Evolutionary conservation across 2,888 invertebrate genomes (phyloP), one percentile per base, ranked within the genome.

Genomic region (Hermaeophaga mercurialis): DNA sequence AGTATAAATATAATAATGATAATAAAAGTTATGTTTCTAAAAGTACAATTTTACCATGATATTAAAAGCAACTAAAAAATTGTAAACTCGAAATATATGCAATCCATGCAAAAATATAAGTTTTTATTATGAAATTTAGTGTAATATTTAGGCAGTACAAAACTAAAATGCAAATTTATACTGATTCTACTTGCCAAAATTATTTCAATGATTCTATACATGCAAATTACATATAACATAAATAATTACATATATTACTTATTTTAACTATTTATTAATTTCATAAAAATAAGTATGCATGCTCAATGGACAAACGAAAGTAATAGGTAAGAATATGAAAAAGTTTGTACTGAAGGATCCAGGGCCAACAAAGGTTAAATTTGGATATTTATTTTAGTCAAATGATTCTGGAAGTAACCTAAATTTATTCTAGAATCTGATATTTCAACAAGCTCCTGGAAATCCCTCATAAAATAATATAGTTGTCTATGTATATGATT

Each of bases 71-170:
- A 15, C 38, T 49, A 38, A 19, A 33, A 22, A 14, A 33, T 28
- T 39, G 28, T 18, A 28, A 55, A 45, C 56, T 61, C 47, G 54
- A 44, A 54, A 50, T 48, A 60, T 65, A 69, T 68, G 68, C 67
- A 66, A 53, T n/a, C n/a, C n/a, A n/a, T n/a, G n/a, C n/a, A n/a
- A 57, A 48, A 56, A 31, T 24, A 54, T 26, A 47, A n/a, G n/a
- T n/a, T n/a, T n/a, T n/a, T n/a, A n/a, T n/a, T n/a, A n/a, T 55
- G 48, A 57, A 61, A 56, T 68, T 68, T 69, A 69, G 67, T 67
- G 67, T 69, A 69, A 69, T 67, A 68, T 65, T 69, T 68, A 66
- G 62, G 67, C 67, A 67, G 54, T 60, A 57, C 52, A 48, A 39
- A 57, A 54, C 4, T 39, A 19, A 39, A 34, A 28, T 33, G 38